Conservation (phyloP, 2,113 vertebrate genomes). For the Madoqua kirkii region DNA sequence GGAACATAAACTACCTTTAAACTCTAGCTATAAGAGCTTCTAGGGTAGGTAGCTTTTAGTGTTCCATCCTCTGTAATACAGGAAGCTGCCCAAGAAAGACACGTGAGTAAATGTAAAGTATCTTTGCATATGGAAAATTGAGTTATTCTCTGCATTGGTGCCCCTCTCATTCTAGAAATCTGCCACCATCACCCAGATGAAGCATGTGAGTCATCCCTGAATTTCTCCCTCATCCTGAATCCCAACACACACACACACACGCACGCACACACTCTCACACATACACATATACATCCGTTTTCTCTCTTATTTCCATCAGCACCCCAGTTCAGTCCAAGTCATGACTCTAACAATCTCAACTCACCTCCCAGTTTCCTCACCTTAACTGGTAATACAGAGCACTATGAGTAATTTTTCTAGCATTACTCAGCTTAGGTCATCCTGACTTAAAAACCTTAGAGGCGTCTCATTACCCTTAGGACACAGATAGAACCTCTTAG, state of each 20-base stretch:
- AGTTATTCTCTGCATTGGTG: background rate
- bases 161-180: background rate
- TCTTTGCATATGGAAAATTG: background rate
- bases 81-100: background rate
- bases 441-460: background rate
- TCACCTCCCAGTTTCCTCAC: background rate
- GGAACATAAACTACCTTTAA: background rate
- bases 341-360: background rate
- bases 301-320: background rate
- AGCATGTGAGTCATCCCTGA: background rate
- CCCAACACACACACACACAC: background rate
- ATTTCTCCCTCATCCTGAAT: background rate
- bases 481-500: background rate
- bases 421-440: background rate
- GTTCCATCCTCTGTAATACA: background rate
- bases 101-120: background rate
- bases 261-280: background rate
- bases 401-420: background rate
- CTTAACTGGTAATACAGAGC: background rate
- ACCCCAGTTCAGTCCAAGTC: background rate
- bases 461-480: background rate
- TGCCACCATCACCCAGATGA: background rate
- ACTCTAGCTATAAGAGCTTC: background rate
- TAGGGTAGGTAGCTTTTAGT: background rate
- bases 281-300: background rate